Base-by-base conservation (phyloP, 2,113 vertebrate genomes). In the Dendropsophus ebraccatus region DNA sequence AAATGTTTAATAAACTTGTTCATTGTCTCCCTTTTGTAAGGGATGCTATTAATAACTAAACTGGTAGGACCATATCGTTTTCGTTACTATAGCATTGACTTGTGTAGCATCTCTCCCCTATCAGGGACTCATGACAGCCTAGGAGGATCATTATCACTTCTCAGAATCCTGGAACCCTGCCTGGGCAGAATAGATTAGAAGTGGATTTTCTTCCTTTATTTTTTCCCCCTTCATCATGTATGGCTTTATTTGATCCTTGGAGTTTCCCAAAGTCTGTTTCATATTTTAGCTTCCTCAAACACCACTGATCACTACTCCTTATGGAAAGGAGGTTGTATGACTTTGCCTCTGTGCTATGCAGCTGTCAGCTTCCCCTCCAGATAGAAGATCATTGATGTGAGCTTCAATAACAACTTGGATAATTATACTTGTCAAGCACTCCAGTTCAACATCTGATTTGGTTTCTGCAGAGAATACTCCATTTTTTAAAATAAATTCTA, bases 71-170 rank as follows among this genome's bases (percentile, higher is more conserved):
- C 93, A 91, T 91, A 92, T 91, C 88, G 89, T 92, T 89, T 90
- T 62, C 21, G 93, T 94, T 94, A 92, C 94, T 94, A 91, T 91
- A 93, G 92, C 90, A 92, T 90, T 90, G 89, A 89, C 90, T 91
- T 87, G 89, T 89, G 89, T 87, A 87, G 91, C 85, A 89, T 88
- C 88, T 79, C 67, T 25, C 67, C 83, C 0, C 62, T 1, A 87
- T 69, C 89, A 90, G 87, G 90, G 89, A 87, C 82, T 32, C 80
- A 50, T 32, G 47, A 28, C 1, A 80, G 87, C 82, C 56, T 72
- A n/a, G 78, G 69, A 82, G 60, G 88, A 16, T 74, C 47, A 72
- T 87, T 60, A 87, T 87, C 85, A 83, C 87, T 21, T 0, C 90
- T 83, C 5, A 84, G 88, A 90, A 67, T 83, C 84, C 89, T 87